Conservation (phyloP, 64 coral and sea anemone genomes). For the Montipora efflorescens region DNA sequence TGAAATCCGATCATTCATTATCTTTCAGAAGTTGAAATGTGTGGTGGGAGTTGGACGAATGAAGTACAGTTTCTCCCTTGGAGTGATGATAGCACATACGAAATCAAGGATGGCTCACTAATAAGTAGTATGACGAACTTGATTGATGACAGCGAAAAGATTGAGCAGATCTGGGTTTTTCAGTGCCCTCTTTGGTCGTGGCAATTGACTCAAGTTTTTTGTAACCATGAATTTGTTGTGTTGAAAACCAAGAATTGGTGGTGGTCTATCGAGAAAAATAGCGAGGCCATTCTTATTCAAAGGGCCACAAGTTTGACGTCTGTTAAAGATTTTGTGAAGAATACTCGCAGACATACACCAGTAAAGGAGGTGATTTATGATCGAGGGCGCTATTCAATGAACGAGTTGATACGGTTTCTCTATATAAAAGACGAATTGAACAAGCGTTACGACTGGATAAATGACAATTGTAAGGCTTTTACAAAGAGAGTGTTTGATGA, state of each 20-base stretch:
- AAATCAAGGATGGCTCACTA: not conserved
- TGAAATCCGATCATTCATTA: too few species aligned
- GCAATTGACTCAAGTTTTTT: conserved; percentile 8
- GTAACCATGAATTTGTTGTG: conserved; percentile 37
- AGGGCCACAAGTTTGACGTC: not conserved
- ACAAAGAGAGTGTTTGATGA: conserved; percentile 18
- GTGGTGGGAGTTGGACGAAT: not conserved
- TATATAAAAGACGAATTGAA: not conserved
- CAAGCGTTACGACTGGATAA: not conserved
- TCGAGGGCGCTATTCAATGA: conserved; percentile 3
- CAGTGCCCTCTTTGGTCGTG: not conserved
- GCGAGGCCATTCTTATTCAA: conserved; percentile 19
- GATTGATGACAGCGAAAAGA: not conserved
- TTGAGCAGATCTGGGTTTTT: conserved; percentile 28
- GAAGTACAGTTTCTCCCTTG: not conserved
- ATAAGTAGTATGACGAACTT: not conserved
- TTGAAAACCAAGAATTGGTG: conserved; percentile 18
- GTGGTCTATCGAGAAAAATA: conserved; percentile 56
- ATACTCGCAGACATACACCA: not conserved
- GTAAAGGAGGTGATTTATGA: not conserved
- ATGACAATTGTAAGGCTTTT: conserved; percentile 15
- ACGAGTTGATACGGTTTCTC: conserved; percentile 7
- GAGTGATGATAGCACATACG: not conserved
- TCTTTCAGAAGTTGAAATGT: too few species aligned
- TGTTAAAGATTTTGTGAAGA: not conserved